Evolutionary conservation across 2,797 vertebrate species (phyloP), one percentile per base, ranked within the genome.

Genomic region (Pelochelys cantorii): DNA sequence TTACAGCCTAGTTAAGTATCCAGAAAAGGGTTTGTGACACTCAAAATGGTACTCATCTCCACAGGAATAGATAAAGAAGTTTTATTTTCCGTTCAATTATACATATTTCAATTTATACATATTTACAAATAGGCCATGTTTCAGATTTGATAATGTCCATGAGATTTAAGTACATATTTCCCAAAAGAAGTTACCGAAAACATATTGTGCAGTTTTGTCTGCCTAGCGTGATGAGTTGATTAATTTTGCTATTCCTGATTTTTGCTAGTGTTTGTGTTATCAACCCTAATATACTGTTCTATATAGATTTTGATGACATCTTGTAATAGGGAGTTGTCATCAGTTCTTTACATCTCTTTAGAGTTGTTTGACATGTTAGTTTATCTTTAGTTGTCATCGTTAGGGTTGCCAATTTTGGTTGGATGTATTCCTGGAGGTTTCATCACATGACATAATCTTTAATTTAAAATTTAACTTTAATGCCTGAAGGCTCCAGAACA

Each of bases 321-420:
- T 80, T 94, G 48, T n/a, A 62, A 1, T 54, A 81, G 78, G 31
- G 89, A 52, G 11, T 55, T 92, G 68, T 59, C 80, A 82, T 48
- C 79, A 83, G 18, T 90, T 8, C 23, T 90, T 94, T 94, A 78
- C 3, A 11, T 55, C 55, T 81, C 80, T 90, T 89, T 88, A 82
- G 87, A 93, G 84, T 65, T 89, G 11, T 75, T 94, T 86, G 54
- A 79, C 13, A 90, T 48, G 22, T 87, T 90, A 85, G 88, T 95
- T 95, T 2, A 84, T 93, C 81, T 87, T 96, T 80, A 81, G 60
- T 53, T 89, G 22, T 94, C 88, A 81, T 48, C 42, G 42, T 57
- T 60, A 60, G 57, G 57, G 57, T 60, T 60, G 57, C 57, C 25
- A 27, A 25, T 71, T 71, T 71, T 71, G 18, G 65, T 71, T 71